Evolutionary conservation across 1,140 invertebrate genomes (phyloP).

Genomic region (Kradibia gibbosae): DNA sequence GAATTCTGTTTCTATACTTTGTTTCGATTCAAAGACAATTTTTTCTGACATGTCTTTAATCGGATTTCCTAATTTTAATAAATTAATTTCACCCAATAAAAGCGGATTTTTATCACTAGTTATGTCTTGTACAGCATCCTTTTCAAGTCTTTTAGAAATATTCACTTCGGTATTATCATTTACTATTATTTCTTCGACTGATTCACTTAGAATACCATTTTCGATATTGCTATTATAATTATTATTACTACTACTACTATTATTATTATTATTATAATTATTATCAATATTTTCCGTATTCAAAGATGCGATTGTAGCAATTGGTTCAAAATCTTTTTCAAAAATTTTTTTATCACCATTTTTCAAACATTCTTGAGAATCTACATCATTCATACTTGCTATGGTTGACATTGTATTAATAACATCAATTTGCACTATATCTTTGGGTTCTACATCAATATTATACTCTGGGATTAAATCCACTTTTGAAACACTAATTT

Average conservation of each 20-base stretch:
- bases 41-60: not conserved
- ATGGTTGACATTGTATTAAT: not conserved
- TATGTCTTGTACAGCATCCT: too few relatives aligned
- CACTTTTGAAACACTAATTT: not conserved
- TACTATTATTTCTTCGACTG: not conserved
- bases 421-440: not conserved
- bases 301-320: not conserved
- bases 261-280: not conserved
- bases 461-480: not conserved
- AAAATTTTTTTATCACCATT: not conserved
- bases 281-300: slow-evolving; percentile 3
- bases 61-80: slow-evolving; percentile 1
- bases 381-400: not conserved
- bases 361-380: not conserved
- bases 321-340: not conserved
- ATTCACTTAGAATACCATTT: slow-evolving; percentile 1
- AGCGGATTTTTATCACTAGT: slow-evolving; percentile 4
- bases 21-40: not conserved
- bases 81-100: not conserved
- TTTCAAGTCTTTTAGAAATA: not conserved
- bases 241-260: not conserved
- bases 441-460: not conserved
- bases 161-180: slow-evolving; percentile 1
- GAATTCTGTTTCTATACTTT: not conserved
- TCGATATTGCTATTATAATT: not conserved